A percentile compares a stretch with the other conserved stretches of the same genome.
Evolutionary conservation across 2,888 invertebrate species (phyloP).

Genomic region (Pachydiplax longipennis): DNA sequence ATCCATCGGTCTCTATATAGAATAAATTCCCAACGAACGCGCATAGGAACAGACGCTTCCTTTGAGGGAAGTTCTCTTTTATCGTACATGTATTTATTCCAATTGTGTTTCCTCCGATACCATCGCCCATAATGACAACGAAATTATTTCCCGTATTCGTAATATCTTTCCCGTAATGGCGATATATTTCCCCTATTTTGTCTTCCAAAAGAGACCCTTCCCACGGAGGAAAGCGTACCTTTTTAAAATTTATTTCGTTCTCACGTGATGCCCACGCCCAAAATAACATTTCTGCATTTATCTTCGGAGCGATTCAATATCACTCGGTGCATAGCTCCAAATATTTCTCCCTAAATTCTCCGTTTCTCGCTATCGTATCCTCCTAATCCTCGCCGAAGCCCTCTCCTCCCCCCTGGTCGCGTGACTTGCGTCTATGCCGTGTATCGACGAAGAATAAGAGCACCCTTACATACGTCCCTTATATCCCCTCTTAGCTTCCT

Average conservation of each 20-base stretch:
- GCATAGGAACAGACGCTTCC: too few relatives aligned
- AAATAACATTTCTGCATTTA: neutral
- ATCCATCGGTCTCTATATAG: too few relatives aligned
- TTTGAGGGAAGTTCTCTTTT: too few relatives aligned
- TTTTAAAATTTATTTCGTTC: neutral
- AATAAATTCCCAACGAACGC: too few relatives aligned
- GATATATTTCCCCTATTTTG: neutral
- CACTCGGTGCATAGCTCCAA: neutral
- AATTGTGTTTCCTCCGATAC: neutral
- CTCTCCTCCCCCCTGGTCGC: neutral
- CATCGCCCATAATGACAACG: neutral
- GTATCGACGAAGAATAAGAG: neutral
- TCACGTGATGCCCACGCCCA: neutral
- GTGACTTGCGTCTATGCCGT: neutral
- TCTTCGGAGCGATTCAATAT: neutral
- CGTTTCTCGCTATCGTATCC: neutral
- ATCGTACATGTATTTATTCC: neutral
- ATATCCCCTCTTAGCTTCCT: neutral
- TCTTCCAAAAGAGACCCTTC: neutral
- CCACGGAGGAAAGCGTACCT: neutral
- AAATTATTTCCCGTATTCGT: neutral
- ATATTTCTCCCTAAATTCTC: neutral
- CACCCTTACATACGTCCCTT: neutral
- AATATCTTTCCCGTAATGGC: neutral
- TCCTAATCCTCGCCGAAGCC: neutral